Percentiles rank a stretch among this genome's conserved stretches.
phyloP scores from a whole-genome alignment of 2,113 vertebrate species.

The Ammodramus savannarum region DNA sequence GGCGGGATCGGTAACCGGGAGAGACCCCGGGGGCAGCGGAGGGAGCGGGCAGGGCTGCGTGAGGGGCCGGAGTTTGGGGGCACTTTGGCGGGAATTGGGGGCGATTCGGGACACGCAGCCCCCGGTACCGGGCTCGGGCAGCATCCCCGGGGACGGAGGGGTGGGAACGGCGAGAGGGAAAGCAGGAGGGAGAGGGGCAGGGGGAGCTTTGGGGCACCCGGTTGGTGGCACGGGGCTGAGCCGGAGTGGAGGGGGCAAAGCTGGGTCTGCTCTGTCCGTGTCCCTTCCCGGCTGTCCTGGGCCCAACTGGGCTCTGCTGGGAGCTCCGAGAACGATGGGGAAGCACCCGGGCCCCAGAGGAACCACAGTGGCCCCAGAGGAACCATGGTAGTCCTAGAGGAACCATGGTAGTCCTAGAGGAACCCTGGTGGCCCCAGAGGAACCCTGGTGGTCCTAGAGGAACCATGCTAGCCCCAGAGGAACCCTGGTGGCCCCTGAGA shows the following conservation, averaged over 20 bases:
- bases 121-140: background rate
- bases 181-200: too few relatives aligned
- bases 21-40: background rate
- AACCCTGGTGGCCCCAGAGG: too few relatives aligned
- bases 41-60: background rate
- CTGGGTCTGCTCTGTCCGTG: accelerated
- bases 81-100: background rate
- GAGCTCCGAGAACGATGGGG: background rate
- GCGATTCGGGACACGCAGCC: background rate
- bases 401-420: background rate
- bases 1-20: background rate
- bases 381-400: too few relatives aligned
- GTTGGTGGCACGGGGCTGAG: background rate
- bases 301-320: background rate
- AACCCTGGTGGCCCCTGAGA: too few relatives aligned
- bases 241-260: background rate
- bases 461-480: background rate
- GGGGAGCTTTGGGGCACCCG: background rate
- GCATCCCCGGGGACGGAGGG: background rate
- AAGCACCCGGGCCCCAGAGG: too few relatives aligned
- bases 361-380: background rate
- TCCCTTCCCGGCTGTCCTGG: background rate
- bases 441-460: background rate
- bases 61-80: background rate
- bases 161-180: background rate